phyloP scores from a whole-genome alignment of 2,797 vertebrate genomes.

The Platalea minor region DNA sequence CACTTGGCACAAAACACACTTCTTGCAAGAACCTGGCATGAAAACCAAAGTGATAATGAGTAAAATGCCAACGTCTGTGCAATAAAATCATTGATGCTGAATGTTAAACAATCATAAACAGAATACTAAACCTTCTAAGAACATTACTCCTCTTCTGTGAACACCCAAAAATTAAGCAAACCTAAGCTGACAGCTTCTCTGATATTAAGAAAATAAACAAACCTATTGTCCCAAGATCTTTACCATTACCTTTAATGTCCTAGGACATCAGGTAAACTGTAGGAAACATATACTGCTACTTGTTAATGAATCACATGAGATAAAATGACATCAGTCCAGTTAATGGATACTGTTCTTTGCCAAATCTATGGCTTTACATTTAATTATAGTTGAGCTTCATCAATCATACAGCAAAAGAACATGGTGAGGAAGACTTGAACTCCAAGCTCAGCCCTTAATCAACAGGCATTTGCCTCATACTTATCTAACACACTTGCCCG shows the following conservation, averaged over 20 bases:
- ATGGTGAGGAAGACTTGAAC: slow-evolving; percentile 13
- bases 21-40: slow-evolving; percentile 69
- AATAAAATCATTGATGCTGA: slow-evolving; percentile 73
- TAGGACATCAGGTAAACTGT: slow-evolving; percentile 45
- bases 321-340: slow-evolving; percentile 64
- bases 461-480: not conserved
- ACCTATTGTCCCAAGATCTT: not conserved
- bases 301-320: slow-evolving; percentile 64
- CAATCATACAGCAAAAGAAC: slow-evolving; percentile 53
- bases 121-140: slow-evolving; percentile 65
- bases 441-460: slow-evolving; percentile 21
- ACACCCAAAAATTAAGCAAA: slow-evolving; percentile 8
- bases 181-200: not conserved
- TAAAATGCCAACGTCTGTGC: slow-evolving; percentile 73
- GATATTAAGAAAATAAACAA: slow-evolving; percentile 37
- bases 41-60: slow-evolving; percentile 70
- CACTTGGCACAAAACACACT: slow-evolving; percentile 66
- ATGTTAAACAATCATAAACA: slow-evolving; percentile 74
- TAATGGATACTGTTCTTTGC: slow-evolving; percentile 61
- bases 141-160: slow-evolving; percentile 36
- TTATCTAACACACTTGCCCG: not conserved
- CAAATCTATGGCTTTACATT: slow-evolving; percentile 60
- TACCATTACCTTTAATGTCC: not conserved
- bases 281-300: slow-evolving; percentile 48
- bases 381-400: slow-evolving; percentile 60